A percentile compares a stretch with the other conserved stretches of the same genome.
Evolutionary conservation across 2,113 vertebrate genomes (phyloP).

Genomic region (Atlantisia rogersi): DNA sequence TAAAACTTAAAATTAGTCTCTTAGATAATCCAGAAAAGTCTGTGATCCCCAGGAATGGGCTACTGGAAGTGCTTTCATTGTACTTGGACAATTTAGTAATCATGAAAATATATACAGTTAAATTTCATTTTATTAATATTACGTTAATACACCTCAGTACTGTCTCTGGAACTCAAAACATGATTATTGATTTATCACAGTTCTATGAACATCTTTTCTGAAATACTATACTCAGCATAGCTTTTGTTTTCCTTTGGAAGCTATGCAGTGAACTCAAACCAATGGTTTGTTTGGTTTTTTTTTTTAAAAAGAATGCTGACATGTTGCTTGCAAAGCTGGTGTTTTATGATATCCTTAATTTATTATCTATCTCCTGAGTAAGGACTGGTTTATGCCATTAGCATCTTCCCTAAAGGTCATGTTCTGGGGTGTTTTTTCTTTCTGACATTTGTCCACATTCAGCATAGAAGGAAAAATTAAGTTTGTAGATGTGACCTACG

Average conservation of each 20-base stretch:
- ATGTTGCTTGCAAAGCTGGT: background rate
- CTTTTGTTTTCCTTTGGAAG: background rate
- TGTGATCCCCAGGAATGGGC: background rate
- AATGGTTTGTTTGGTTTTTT: background rate
- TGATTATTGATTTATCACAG: background rate
- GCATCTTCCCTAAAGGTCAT: slow-evolving; percentile 57
- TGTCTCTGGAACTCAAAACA: background rate
- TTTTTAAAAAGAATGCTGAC: background rate
- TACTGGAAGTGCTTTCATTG: background rate
- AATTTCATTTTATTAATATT: background rate
- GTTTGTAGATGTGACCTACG: slow-evolving; percentile 4
- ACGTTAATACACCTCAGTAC: background rate
- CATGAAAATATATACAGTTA: background rate
- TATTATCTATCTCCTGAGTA: background rate
- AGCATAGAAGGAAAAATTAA: background rate
- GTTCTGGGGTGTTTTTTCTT: background rate
- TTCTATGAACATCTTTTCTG: background rate
- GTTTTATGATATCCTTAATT: background rate
- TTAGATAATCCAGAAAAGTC: background rate
- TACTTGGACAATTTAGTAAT: background rate
- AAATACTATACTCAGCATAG: background rate
- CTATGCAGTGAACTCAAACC: background rate
- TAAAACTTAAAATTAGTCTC: background rate
- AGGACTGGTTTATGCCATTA: slow-evolving; percentile 7
- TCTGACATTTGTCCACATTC: slow-evolving; percentile 38